phyloP scores from a whole-genome alignment of 1,140 invertebrate genomes.

The Eriocheir sinensis region DNA sequence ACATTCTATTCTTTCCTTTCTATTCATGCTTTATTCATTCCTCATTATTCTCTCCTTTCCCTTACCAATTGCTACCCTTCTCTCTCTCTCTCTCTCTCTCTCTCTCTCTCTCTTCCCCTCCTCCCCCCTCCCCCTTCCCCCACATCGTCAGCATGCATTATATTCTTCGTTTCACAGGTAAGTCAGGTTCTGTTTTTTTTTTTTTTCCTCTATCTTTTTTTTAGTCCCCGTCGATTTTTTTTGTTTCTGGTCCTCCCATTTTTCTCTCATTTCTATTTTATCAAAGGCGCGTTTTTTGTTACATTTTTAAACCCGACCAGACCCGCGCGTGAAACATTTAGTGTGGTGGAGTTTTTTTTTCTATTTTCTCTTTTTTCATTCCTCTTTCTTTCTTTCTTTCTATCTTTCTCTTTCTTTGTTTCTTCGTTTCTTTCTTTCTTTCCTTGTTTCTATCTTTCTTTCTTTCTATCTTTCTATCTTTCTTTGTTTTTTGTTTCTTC shows the following conservation, averaged over 20 bases:
- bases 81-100: conserved; percentile 21
- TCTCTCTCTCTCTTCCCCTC: background rate
- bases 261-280: background rate
- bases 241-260: background rate
- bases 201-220: background rate
- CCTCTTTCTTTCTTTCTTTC: background rate
- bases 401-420: too few species aligned
- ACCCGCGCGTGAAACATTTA: background rate
- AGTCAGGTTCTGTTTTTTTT: background rate
- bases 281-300: background rate
- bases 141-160: background rate
- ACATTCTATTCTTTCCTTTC: background rate
- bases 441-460: conserved; percentile 28
- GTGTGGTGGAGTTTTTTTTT: background rate
- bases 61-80: background rate
- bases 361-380: background rate
- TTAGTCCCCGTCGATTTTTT: background rate
- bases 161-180: background rate
- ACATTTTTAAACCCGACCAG: too few species aligned
- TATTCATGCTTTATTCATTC: background rate
- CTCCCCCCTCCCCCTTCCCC: background rate
- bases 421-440: background rate
- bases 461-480: conserved; percentile 34
- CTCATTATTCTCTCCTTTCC: background rate
- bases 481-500: background rate